Percentiles rank a stretch among this genome's conserved stretches.
Evolutionary conservation across 2,113 vertebrate genomes (phyloP).

Genomic region (Balaeniceps rex): DNA sequence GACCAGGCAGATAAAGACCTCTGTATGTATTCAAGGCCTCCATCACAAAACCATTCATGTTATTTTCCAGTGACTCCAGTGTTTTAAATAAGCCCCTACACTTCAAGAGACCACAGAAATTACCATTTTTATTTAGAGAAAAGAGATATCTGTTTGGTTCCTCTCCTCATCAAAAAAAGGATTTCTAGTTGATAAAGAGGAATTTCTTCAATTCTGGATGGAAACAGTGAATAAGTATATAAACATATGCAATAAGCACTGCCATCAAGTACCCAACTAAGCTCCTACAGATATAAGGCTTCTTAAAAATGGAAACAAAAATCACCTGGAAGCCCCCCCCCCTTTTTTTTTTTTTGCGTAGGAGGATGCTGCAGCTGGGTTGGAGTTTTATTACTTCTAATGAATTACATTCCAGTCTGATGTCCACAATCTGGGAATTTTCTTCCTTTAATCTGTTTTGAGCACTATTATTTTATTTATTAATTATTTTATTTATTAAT

Average conservation of each 20-base stretch:
- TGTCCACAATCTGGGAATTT: neutral
- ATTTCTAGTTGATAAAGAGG: neutral
- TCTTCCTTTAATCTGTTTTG: neutral
- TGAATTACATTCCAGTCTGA: neutral
- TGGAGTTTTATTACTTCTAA: neutral
- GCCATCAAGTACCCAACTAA: neutral
- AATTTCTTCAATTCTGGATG: neutral
- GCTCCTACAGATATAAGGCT: neutral
- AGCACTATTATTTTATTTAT: neutral
- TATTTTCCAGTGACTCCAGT: neutral
- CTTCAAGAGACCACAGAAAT: neutral
- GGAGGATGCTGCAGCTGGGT: neutral
- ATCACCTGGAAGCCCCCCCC: neutral
- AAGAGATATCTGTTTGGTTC: neutral
- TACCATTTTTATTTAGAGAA: neutral
- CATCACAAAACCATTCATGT: neutral
- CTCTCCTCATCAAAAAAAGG: neutral
- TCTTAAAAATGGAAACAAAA: neutral
- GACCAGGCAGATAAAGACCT: neutral
- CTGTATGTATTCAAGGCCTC: neutral
- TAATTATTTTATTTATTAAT: neutral
- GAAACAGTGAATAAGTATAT: neutral
- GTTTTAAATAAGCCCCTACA: neutral
- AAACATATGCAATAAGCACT: neutral
- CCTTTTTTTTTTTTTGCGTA: neutral